Evolutionary conservation across 2,888 invertebrate species (phyloP), one percentile per base, ranked within the genome.

Genomic region (Tolmerus cingulatus): DNA sequence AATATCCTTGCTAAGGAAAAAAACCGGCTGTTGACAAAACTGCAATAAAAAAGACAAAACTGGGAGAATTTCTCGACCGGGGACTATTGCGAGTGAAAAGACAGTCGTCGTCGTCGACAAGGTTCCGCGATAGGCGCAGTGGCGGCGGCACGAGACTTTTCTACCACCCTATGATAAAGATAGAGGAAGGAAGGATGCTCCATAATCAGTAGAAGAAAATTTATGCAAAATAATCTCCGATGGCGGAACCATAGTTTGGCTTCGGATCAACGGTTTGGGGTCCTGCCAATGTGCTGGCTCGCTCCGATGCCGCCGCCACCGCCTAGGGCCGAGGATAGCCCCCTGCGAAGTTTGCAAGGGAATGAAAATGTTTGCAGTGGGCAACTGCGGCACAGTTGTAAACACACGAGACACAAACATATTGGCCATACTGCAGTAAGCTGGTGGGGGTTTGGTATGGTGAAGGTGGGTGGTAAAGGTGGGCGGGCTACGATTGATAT

Each of bases 181-280:
- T 19, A 19, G 19, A 19, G 19, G 66, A 27, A 66, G 66, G 66
- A 27, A 66, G 23, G 23, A 37, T 76, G 51, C 51, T 16, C 51
- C 51, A 57, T 37, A 82, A 82, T 57, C 57, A 82, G 57, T n/a
- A n/a, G 19, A 82, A 82, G 82, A 82, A 82, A 82, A 82, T 82
- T 27, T 82, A 82, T 82, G 82, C 82, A 81, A 81, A 81, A 81
- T 81, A 76, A 76, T 81, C 81, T 55, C 43, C 51, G 51, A 81
- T 82, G 57, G 66, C 82, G 23, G 82, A 82, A 66, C 55, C 37
- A 82, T 82, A 82, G 82, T 82, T 82, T 34, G 82, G 57, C 66
- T 82, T 57, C 37, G 51, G 66, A 37, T 55, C 30, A 55, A 66
- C 27, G 37, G 57, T 37, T 82, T 82, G 82, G 82, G 82, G 34